Evolutionary conservation across 2,113 vertebrate species (phyloP).

Genomic region (Ceratotherium simum): DNA sequence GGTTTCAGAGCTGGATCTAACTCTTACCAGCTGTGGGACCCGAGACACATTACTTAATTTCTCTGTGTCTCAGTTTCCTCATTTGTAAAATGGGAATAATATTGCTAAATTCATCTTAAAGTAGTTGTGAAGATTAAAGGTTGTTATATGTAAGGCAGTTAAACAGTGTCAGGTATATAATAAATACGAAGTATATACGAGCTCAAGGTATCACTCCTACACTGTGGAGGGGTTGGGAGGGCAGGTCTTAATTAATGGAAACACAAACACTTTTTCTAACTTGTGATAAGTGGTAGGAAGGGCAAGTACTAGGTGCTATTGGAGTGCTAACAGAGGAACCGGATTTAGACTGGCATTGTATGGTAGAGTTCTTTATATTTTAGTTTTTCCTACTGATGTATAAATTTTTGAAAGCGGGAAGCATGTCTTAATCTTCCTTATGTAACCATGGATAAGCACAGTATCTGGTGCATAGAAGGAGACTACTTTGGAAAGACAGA

Average conservation of each 20-base stretch:
- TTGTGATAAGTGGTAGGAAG: neutral
- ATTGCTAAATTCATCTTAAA: neutral
- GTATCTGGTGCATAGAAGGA: constrained; percentile 60
- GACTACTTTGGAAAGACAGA: constrained; percentile 70
- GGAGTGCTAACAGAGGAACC: neutral
- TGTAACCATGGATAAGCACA: constrained; percentile 55
- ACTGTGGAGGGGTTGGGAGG: neutral
- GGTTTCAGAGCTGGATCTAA: neutral
- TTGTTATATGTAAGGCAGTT: neutral
- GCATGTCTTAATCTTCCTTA: constrained; percentile 76
- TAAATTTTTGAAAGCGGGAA: constrained; percentile 68
- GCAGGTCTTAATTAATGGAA: constrained; percentile 3
- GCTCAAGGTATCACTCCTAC: neutral
- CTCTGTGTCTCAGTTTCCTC: neutral
- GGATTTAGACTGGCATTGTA: constrained; percentile 62
- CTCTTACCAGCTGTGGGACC: neutral
- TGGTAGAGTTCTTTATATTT: constrained; percentile 64
- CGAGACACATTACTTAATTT: neutral
- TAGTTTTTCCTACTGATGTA: constrained; percentile 49
- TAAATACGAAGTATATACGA: neutral
- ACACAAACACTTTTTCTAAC: neutral
- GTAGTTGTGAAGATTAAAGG: constrained; percentile 18
- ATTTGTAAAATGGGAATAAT: constrained; percentile 24
- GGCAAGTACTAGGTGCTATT: neutral
- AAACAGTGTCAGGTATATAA: neutral